Percentiles rank a stretch among this genome's conserved stretches.
Conservation (phyloP, 2,888 invertebrate species). For the Laspeyria flexula region DNA sequence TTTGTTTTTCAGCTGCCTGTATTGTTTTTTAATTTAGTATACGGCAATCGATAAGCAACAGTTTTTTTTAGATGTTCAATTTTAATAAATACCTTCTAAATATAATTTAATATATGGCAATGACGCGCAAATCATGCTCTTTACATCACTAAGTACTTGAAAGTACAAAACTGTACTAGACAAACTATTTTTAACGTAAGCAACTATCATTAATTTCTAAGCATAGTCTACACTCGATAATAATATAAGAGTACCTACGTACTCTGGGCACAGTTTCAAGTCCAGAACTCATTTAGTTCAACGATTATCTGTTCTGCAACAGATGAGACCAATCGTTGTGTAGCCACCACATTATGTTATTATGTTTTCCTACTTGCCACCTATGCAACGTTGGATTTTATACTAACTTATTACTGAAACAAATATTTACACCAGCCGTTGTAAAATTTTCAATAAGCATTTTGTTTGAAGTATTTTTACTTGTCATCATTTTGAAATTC, state of each 20-base stretch:
- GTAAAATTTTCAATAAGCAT: background rate
- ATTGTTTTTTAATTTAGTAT: no score
- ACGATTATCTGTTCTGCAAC: slow-evolving; percentile 46
- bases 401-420: slow-evolving; percentile 28
- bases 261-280: slow-evolving; percentile 35
- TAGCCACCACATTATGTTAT: slow-evolving; percentile 34
- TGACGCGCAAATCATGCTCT: no score
- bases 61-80: no score
- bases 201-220: slow-evolving; percentile 7
- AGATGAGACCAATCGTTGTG: slow-evolving; percentile 42
- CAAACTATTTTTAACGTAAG: background rate
- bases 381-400: slow-evolving; percentile 24
- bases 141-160: no score
- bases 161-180: no score
- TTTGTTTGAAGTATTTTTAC: background rate
- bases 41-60: no score
- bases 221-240: slow-evolving; percentile 11
- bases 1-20: no score
- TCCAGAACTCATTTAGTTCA: slow-evolving; percentile 41
- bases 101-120: no score
- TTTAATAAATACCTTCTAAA: no score
- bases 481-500: background rate
- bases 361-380: slow-evolving; percentile 33
- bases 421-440: slow-evolving; percentile 17
- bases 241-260: slow-evolving; percentile 7